Evolutionary conservation across 2,888 invertebrate species (phyloP), one percentile per base, ranked within the genome.

Genomic region (Axea sp.): DNA sequence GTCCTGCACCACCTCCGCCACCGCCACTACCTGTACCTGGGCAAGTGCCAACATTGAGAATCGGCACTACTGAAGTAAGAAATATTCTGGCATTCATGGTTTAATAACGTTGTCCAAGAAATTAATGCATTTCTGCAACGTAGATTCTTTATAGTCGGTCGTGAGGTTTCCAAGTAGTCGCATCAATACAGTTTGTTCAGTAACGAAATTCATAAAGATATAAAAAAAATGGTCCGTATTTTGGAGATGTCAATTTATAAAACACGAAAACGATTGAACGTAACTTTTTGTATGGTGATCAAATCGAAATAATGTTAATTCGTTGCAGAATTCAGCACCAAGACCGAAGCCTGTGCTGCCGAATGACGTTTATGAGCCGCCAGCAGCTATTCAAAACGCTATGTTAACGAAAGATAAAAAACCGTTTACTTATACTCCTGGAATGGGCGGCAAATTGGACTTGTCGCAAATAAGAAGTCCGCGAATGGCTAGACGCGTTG

Each of bases 351-450:
- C 80, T 14, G 72, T 76, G 39, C 57, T 65, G n/a, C 78, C 69
- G 80, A 80, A 67, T 53, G 79, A 80, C 24, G 60, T 62, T 2
- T 86, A 85, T 77, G 95, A 95, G 84, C 95, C 96, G 33, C 97
- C 97, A 73, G 93, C 94, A 76, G 95, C 96, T 80, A 94, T 97
- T 62, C 96, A 96, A 86, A 95, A 96, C 87, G 96, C 96, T 22
- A 96, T 96, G 95, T 93, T 96, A 93, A 95, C 95, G 82, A 96
- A 96, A 88, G 97, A 97, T 88, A 97, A 97, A 88, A 97, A 97
- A 84, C 97, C 97, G 6, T 97, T 97, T 87, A 97, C 97, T n/a
- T 97, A 97, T 87, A 96, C 96, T 9, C 97, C 97, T 0, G 96
- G 97, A 9, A 97, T 97, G 76, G 87, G 87, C 1, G 87, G 87